A percentile compares a stretch with the other conserved stretches of the same genome.
Evolutionary conservation across 2,113 vertebrate genomes (phyloP).

Genomic region (Oryzias woworae): DNA sequence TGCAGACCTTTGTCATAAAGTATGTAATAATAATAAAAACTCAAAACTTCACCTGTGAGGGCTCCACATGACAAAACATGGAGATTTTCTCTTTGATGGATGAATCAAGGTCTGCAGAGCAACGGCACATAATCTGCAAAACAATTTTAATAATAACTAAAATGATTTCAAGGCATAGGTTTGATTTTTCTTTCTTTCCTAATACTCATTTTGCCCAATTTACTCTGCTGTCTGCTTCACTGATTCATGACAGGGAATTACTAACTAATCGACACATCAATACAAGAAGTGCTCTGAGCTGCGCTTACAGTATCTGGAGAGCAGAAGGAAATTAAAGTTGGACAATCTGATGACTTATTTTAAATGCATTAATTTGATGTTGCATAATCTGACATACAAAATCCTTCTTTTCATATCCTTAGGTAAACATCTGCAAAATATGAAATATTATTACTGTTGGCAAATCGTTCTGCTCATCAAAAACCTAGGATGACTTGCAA

Average conservation of each 20-base stretch:
- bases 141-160: neutral
- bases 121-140: constrained; percentile 90
- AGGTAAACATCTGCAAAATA: neutral
- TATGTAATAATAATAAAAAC: neutral
- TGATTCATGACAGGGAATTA: neutral
- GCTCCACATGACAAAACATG: constrained; percentile 98
- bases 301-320: too few species aligned
- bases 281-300: neutral
- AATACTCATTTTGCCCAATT: neutral
- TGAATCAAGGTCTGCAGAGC: constrained; percentile 87
- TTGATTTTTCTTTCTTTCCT: neutral
- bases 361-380: neutral
- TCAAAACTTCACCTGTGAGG: constrained; percentile 82
- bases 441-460: neutral
- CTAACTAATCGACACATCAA: neutral
- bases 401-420: neutral
- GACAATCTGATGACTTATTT: neutral
- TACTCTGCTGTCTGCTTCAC: neutral
- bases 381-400: neutral
- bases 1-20: too few species aligned
- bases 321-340: neutral
- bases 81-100: constrained; percentile 98
- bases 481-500: neutral
- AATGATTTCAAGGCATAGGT: neutral
- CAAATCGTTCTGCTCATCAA: neutral